Percentiles rank a stretch among this genome's conserved stretches.
These are phyloP conservation scores for Genyomyrus donnyi DNA, from an alignment of 2,113 vertebrate genomes.

Conservation along the genomic window DNA sequence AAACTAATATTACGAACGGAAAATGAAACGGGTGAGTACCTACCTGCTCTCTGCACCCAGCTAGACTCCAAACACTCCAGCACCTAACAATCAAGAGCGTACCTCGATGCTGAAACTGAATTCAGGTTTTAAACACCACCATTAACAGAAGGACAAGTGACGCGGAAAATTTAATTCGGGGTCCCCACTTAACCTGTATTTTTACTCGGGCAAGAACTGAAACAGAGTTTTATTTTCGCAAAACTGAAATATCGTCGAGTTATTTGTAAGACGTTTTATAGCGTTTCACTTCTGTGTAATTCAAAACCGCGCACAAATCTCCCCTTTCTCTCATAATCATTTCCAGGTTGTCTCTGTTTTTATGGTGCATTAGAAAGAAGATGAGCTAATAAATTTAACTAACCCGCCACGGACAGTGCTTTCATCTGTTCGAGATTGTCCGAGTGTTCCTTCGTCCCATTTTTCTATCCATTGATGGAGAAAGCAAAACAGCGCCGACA, in stretches of 20 bases:
- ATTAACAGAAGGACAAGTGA: not conserved
- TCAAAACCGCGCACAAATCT: constrained; percentile 25
- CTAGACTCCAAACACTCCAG: constrained; percentile 6
- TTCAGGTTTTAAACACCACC: constrained; percentile 6
- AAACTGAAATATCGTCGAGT: constrained; percentile 14
- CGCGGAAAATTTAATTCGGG: not conserved
- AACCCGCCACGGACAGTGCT: not conserved
- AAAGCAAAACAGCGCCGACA: not conserved
- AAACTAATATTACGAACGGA: not conserved
- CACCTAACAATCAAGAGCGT: not conserved
- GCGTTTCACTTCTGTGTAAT: constrained; percentile 19
- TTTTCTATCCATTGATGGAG: not conserved
- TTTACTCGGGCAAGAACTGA: not conserved
- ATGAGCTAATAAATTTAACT: constrained; percentile 16
- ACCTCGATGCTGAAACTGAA: not conserved
- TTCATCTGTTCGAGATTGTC: not conserved
- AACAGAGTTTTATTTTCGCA: not conserved
- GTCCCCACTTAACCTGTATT: constrained; percentile 10
- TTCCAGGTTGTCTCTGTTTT: constrained; percentile 28
- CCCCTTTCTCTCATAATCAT: constrained; percentile 23
- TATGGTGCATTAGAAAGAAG: constrained; percentile 14
- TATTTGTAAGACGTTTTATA: constrained; percentile 23
- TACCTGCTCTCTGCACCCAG: constrained; percentile 11
- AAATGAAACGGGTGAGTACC: not conserved
- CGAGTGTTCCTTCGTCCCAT: not conserved